Base-by-base conservation (phyloP, 2,797 vertebrate species). In the Spea hammondii region DNA sequence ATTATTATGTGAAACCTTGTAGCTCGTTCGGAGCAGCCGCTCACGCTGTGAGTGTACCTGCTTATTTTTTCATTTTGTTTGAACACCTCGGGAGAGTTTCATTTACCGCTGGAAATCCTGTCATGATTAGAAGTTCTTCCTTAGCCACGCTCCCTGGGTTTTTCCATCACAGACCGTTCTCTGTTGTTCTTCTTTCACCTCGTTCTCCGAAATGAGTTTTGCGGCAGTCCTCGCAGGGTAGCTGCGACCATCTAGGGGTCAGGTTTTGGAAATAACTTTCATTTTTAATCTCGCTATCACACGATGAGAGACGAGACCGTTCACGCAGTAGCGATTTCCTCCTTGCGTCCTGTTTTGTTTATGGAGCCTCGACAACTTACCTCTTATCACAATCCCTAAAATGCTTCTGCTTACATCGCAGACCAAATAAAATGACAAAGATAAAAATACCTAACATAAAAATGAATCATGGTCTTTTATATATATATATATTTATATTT, bases 211-310 rank as follows among this genome's bases (percentile, higher is more conserved):
- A 74, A 47, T 48, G 72, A 54, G 47, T 68, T 70, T 54, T 17
- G 17, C 49, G 60, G 78, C 14, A 3, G 7, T 66, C 8, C 11
- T 54, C 4, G 8, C 55, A 13, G 8, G 13, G 64, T 45, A 32
- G 46, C 57, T 5, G 65, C 70, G 7, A 47, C 66, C 53, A 6
- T 53, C 67, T 12, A 57, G 45, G 10, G 53, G 70, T 51, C 62
- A 48, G 57, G 53, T 74, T 79, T 32, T 32, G 77, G 67, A 68
- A 78, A 73, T 73, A 67, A 73, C 59, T 60, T 73, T 77, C 65
- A 7, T 51, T 60, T 51, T 49, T 67, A 73, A 72, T 64, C 70
- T 55, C 13, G 49, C 51, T 10, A 13, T 6, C 59, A 47, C 68
- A 72, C 10, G 50, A 17, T 17, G 17, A 47, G 11, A 72, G 45